These are phyloP conservation scores for Tamias sibiricus DNA, from an alignment of 2,113 vertebrate genomes.

Conservation along the genomic window DNA sequence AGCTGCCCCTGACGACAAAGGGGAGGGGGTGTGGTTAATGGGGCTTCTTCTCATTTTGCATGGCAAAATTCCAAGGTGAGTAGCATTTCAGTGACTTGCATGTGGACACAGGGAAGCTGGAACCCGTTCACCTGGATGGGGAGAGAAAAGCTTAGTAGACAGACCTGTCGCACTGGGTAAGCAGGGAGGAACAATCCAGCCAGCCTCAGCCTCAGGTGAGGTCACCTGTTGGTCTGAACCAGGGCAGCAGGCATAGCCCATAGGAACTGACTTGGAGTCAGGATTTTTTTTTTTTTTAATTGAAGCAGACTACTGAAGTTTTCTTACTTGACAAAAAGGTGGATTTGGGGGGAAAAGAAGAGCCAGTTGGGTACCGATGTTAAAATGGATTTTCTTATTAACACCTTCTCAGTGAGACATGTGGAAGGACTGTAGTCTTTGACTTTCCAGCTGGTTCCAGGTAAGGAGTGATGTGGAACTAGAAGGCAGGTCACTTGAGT, in stretches of 20 bases:
- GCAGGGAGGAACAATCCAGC: neutral
- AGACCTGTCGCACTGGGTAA: accelerated
- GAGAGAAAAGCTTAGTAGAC: neutral
- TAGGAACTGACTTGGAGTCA: neutral
- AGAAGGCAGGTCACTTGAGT: neutral
- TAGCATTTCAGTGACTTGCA: neutral
- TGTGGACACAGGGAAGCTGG: neutral
- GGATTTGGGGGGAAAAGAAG: neutral
- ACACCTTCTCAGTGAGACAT: neutral
- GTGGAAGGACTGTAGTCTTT: neutral
- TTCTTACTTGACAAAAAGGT: neutral
- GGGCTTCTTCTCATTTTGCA: neutral
- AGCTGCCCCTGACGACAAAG: neutral
- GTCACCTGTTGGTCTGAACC: neutral
- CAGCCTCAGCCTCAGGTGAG: neutral
- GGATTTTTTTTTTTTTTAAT: neutral
- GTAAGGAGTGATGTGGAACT: neutral
- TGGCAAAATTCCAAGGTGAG: neutral
- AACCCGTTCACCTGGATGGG: neutral
- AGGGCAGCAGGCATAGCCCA: neutral
- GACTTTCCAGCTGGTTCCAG: neutral
- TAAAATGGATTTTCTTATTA: constrained; percentile 14
- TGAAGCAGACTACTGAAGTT: neutral
- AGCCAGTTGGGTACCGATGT: neutral
- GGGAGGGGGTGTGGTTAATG: neutral